Base-by-base conservation (phyloP, 2,888 invertebrate species). In the Agrilus mali region DNA sequence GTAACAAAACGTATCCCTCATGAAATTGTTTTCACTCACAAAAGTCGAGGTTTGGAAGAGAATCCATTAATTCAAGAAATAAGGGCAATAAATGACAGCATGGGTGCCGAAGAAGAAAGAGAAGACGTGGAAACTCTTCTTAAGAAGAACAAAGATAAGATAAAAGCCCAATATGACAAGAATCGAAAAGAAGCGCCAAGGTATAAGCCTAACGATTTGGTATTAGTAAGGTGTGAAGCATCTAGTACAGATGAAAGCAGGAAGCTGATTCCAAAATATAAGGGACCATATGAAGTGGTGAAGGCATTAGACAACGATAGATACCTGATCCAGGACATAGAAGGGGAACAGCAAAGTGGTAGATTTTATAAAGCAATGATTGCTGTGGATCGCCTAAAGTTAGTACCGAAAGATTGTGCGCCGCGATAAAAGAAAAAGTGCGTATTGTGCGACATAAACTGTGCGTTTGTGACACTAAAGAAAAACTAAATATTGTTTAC, bases 321-420 rank as follows among this genome's bases (percentile, higher is more conserved):
- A 27, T 39, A 39, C 39, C 27, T 27, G 13, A 31, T 39, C 22
- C 16, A 39, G 31, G 39, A 39, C 22, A 22, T 49, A 14, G 45
- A 49, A 31, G 45, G 45, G 10, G 49, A 49, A 31, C 38, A 48
- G 12, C 48, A 46, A 41, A 48, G 47, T 37, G 17, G 33, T n/a
- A 38, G 36, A 38, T 34, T 42, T 2, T 48, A 44, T 36, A 42
- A 47, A 36, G 46, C 39, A 20, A 42, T 47, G n/a, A 32, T 43
- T 22, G 37, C 36, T 1, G 27, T 22, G 7, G 22, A 22, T 22
- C 4, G 22, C 5, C 8, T 22, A 22, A 22, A 22, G 7, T 6
- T 22, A 22, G 22, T 22, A 7, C 22, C 8, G 22, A 22, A 22
- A 22, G 22, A 22, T 22, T 7, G 22, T 22, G 22, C 22, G 22